These are phyloP conservation scores for Leucophenga varia DNA, from an alignment of 1,140 invertebrate genomes.

Conservation along the genomic window DNA sequence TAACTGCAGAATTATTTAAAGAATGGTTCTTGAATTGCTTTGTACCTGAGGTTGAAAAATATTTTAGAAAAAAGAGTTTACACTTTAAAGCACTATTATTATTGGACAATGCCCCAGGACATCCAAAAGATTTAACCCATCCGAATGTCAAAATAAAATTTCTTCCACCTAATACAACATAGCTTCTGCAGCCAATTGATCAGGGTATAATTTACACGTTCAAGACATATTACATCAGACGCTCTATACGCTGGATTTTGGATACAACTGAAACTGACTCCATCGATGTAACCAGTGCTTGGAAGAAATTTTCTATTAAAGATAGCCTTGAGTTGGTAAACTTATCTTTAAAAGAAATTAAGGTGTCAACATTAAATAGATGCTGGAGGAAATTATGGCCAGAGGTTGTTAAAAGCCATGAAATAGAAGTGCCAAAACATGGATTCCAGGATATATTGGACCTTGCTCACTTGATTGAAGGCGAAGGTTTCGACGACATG, in stretches of 20 bases:
- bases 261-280: constrained; percentile 15
- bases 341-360: constrained; percentile 22
- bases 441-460: constrained; percentile 22
- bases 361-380: constrained; percentile 23
- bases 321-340: constrained; percentile 23
- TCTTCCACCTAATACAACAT: constrained; percentile 50
- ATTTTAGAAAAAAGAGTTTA: constrained; percentile 43
- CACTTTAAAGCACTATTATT: constrained; percentile 57
- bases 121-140: constrained; percentile 36
- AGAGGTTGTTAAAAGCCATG: constrained; percentile 15
- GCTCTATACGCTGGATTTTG: constrained; percentile 24
- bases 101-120: constrained; percentile 57
- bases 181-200: constrained; percentile 58
- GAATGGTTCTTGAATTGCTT: constrained; percentile 48
- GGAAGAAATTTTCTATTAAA: constrained; percentile 30
- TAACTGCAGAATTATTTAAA: too few species aligned
- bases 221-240: constrained; percentile 25
- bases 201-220: constrained; percentile 47
- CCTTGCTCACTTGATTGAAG: constrained; percentile 15
- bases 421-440: constrained; percentile 15
- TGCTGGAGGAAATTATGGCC: constrained; percentile 28
- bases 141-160: constrained; percentile 55
- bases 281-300: constrained; percentile 16
- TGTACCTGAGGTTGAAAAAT: constrained; percentile 39
- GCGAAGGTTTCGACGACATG: constrained; percentile 30